A percentile compares a stretch with the other conserved stretches of the same genome.
Conservation (phyloP, 37 sponge, comb jelly and placozoan genomes). For the Spongilla lacustris region DNA sequence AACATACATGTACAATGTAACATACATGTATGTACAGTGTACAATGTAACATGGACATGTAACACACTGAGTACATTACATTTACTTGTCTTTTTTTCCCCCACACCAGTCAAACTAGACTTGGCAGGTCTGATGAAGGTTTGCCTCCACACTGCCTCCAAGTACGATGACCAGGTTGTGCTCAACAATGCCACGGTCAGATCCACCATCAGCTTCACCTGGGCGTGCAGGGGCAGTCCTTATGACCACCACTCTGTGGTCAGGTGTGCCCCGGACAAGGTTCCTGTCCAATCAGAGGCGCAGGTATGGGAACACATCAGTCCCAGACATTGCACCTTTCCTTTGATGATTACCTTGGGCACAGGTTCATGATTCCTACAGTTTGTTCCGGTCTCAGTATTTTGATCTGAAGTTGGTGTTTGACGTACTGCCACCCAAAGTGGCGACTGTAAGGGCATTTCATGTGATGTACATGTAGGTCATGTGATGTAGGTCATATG, state of each 20-base stretch:
- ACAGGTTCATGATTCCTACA: slow-evolving; percentile 83
- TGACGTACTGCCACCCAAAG: slow-evolving; percentile 12
- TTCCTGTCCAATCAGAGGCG: slow-evolving; percentile 50
- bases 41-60: too few species aligned
- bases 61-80: too few species aligned
- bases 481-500: too few species aligned
- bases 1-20: too few species aligned
- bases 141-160: slow-evolving; percentile 89
- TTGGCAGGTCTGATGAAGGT: slow-evolving; percentile 65
- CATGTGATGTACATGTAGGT: too few species aligned
- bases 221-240: slow-evolving; percentile 56
- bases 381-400: slow-evolving; percentile 75
- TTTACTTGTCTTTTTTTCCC: not conserved
- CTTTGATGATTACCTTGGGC: not conserved
- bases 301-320: slow-evolving; percentile 19
- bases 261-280: slow-evolving; percentile 81
- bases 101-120: slow-evolving; percentile 47
- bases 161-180: slow-evolving; percentile 88
- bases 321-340: not conserved
- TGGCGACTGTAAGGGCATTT: not conserved
- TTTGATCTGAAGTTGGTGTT: slow-evolving; percentile 68
- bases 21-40: too few species aligned
- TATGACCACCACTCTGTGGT: slow-evolving; percentile 72
- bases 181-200: slow-evolving; percentile 62
- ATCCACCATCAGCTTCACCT: slow-evolving; percentile 35